phyloP scores from a whole-genome alignment of 2,113 vertebrate genomes.

The Larimichthys crocea region DNA sequence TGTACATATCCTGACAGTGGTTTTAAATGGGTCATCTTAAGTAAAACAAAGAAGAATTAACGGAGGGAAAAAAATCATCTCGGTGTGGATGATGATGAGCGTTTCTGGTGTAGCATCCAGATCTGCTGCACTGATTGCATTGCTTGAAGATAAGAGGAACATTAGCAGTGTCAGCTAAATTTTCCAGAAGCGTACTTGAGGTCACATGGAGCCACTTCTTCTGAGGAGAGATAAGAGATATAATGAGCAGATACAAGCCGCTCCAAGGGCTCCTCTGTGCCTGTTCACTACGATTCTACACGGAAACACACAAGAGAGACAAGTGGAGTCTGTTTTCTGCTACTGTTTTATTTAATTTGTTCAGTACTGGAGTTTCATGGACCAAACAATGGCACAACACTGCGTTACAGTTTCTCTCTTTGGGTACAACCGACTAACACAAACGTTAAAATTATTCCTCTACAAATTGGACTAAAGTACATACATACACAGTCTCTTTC shows the following conservation, averaged over 20 bases:
- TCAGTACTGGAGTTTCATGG: slow-evolving; percentile 75
- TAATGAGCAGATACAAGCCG: slow-evolving; percentile 25
- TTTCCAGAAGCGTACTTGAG: not conserved
- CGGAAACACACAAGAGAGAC: slow-evolving; percentile 43
- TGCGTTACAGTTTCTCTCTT: slow-evolving; percentile 76
- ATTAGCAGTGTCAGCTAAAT: slow-evolving; percentile 56
- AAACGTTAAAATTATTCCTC: slow-evolving; percentile 72
- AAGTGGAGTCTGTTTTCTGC: slow-evolving; percentile 47
- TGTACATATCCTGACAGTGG: not conserved
- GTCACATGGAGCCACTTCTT: slow-evolving; percentile 26
- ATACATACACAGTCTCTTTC: slow-evolving; percentile 50
- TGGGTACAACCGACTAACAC: slow-evolving; percentile 77
- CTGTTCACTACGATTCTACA: not conserved
- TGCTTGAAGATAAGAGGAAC: slow-evolving; percentile 26
- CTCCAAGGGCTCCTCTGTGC: not conserved
- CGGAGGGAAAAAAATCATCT: not conserved
- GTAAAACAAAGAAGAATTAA: slow-evolving; percentile 6
- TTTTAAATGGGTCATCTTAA: not conserved
- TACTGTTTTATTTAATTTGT: slow-evolving; percentile 76
- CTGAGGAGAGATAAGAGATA: slow-evolving; percentile 43
- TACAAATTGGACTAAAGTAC: slow-evolving; percentile 71
- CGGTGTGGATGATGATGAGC: slow-evolving; percentile 9
- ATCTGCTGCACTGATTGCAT: slow-evolving; percentile 46
- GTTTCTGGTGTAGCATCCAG: slow-evolving; percentile 43
- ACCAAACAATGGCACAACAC: slow-evolving; percentile 77